Percentiles rank a stretch among this genome's conserved stretches.
phyloP scores from a whole-genome alignment of 2,113 vertebrate species.

The Trematomus loennbergii region DNA sequence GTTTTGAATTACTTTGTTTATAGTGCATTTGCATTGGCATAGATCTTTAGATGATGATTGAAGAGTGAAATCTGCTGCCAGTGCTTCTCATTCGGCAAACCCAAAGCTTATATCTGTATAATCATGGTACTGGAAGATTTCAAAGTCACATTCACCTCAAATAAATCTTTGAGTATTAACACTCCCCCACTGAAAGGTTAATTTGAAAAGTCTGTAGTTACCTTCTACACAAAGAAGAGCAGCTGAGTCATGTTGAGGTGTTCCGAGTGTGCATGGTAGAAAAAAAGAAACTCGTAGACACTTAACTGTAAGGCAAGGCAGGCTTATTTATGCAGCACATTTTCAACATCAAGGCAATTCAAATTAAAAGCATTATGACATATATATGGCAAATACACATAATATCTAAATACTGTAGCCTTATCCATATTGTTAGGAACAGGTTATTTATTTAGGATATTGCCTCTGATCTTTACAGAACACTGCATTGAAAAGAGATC shows the following conservation, averaged over 20 bases:
- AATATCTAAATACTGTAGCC: background rate
- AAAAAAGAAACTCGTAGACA: background rate
- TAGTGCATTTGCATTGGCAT: constrained; percentile 19
- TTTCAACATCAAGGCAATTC: too few species aligned
- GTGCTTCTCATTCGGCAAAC: constrained; percentile 10
- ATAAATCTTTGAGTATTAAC: background rate
- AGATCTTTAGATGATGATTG: constrained; percentile 9
- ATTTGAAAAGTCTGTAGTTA: background rate
- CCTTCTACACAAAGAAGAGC: background rate
- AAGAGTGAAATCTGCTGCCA: constrained; percentile 5
- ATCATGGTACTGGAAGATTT: background rate
- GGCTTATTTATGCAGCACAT: too few species aligned
- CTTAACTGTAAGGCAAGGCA: too few species aligned
- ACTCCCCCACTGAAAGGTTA: background rate
- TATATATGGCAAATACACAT: too few species aligned
- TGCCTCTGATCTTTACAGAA: background rate
- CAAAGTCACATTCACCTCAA: background rate
- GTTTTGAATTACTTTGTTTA: constrained; percentile 41
- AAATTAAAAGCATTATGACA: too few species aligned
- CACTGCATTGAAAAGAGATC: background rate
- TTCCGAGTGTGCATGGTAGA: background rate
- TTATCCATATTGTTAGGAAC: background rate
- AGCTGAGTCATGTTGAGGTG: background rate
- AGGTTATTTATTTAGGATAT: background rate
- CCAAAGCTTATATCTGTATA: background rate